Evolutionary conservation across 2,113 vertebrate genomes (phyloP).

Genomic region (Dromas ardeola): DNA sequence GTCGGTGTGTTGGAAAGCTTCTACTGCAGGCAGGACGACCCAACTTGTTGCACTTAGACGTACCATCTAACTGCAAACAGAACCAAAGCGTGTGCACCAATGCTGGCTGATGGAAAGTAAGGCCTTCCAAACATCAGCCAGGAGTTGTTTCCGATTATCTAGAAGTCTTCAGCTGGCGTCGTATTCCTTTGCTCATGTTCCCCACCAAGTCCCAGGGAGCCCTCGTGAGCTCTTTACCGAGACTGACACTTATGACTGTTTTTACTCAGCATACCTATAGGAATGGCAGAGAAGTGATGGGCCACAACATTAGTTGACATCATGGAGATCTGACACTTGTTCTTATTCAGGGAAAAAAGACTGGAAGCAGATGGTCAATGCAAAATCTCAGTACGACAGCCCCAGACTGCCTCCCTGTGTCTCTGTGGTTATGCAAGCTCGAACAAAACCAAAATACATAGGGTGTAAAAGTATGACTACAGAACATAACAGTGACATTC

Average conservation of each 20-base stretch:
- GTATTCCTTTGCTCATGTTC: background rate
- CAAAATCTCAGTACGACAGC: background rate
- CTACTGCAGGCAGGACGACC: background rate
- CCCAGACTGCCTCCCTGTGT: background rate
- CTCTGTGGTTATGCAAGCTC: background rate
- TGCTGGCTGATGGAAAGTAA: background rate
- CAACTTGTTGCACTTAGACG: background rate
- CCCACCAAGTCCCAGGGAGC: background rate
- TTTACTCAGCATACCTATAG: background rate
- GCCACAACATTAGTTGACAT: background rate
- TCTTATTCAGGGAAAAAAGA: background rate
- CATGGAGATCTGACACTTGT: background rate
- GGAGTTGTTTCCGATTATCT: background rate
- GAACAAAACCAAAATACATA: background rate
- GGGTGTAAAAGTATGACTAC: background rate
- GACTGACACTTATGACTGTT: background rate
- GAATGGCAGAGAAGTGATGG: background rate
- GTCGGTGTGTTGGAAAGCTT: background rate
- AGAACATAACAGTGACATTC: background rate
- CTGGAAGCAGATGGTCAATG: background rate
- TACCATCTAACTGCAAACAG: background rate
- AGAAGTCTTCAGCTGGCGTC: background rate
- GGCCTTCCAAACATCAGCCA: background rate
- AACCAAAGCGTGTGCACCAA: background rate
- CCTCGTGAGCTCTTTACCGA: background rate